A percentile compares a stretch with the other conserved stretches of the same genome.
These are phyloP conservation scores for Anguilla pacifica DNA, from an alignment of 2,797 vertebrate genomes.

Conservation along the genomic window DNA sequence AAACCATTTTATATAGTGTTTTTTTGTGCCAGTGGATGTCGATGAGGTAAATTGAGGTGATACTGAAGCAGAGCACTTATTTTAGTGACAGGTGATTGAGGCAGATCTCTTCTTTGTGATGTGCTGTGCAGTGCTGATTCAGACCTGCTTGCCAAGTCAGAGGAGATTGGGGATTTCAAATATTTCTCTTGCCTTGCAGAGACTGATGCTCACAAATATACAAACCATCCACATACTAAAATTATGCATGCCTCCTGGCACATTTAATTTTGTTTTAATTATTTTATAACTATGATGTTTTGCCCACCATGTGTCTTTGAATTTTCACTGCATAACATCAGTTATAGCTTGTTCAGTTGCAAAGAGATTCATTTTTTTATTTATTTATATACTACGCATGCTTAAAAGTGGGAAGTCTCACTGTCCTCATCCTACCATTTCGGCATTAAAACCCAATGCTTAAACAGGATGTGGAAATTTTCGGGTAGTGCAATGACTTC, in stretches of 20 bases:
- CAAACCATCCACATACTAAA: background rate
- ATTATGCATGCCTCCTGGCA: conserved; percentile 26
- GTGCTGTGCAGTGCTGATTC: background rate
- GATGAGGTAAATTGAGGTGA: background rate
- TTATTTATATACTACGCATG: background rate
- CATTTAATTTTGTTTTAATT: conserved; percentile 30
- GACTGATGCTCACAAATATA: background rate
- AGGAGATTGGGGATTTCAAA: conserved; percentile 1
- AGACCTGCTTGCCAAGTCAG: background rate
- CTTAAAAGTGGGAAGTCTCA: background rate
- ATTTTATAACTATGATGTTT: conserved; percentile 38
- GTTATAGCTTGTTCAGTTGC: conserved; percentile 41
- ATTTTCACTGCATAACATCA: conserved; percentile 38
- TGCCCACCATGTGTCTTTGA: conserved; percentile 29
- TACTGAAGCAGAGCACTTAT: background rate
- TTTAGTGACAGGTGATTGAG: background rate
- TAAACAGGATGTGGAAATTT: conserved; percentile 9
- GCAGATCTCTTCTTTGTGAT: background rate
- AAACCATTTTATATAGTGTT: background rate
- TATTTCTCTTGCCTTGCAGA: background rate
- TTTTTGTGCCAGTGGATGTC: background rate
- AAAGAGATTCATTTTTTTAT: conserved; percentile 25
- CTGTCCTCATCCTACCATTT: conserved; percentile 33
- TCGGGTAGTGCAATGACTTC: background rate
- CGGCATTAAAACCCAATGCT: background rate